A percentile compares a stretch with the other conserved stretches of the same genome.
Conservation (phyloP, 2,888 invertebrate genomes). For the Erannis defoliaria region DNA sequence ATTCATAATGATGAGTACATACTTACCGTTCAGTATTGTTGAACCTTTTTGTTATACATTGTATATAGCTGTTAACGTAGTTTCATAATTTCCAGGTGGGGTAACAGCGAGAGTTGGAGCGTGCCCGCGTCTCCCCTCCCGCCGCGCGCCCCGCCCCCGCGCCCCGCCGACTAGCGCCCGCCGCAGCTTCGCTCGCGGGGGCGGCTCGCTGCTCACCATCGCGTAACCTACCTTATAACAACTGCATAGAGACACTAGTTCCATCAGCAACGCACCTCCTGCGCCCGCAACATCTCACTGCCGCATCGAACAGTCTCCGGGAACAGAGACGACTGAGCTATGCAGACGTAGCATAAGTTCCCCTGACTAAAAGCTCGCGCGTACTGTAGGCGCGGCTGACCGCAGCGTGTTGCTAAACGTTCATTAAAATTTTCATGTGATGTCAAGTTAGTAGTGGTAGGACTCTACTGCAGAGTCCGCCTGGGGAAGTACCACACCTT, state of each 20-base stretch:
- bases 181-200: conserved; percentile 27
- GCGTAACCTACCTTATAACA: conserved; percentile 1
- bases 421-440: too few relatives aligned
- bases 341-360: too few relatives aligned
- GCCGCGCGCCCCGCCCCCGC: conserved; percentile 80
- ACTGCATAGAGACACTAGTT: background rate
- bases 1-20: too few relatives aligned
- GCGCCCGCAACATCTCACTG: background rate
- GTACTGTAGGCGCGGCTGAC: too few relatives aligned
- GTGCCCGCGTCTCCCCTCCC: conserved; percentile 83
- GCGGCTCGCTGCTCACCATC: conserved; percentile 20
- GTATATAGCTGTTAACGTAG: background rate
- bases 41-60: too few relatives aligned
- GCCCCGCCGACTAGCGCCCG: conserved; percentile 72
- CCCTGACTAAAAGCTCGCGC: too few relatives aligned
- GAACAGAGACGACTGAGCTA: too few relatives aligned
- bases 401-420: too few relatives aligned
- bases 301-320: background rate
- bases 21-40: too few relatives aligned
- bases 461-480: too few relatives aligned
- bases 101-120: conserved; percentile 80
- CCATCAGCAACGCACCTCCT: background rate
- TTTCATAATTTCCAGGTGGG: conserved; percentile 64
- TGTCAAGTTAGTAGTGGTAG: too few relatives aligned
- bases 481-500: too few relatives aligned